Conservation (phyloP, 2,113 vertebrate species). For the Podocnemis expansa region DNA sequence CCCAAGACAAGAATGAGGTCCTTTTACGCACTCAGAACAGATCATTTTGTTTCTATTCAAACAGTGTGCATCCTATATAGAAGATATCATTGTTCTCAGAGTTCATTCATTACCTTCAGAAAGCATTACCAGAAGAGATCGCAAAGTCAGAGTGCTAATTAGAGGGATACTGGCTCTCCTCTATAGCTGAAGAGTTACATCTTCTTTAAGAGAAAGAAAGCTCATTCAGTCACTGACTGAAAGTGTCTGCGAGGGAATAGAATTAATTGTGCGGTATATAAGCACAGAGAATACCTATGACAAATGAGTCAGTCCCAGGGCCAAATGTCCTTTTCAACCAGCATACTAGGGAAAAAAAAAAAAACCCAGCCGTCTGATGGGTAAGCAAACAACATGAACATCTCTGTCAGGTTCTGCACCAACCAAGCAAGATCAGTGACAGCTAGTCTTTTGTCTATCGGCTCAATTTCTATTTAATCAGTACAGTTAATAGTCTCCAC, state of each 20-base stretch:
- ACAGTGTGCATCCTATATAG: slow-evolving; percentile 43
- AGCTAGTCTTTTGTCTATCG: background rate
- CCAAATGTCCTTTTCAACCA: slow-evolving; percentile 32
- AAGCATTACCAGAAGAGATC: slow-evolving; percentile 56
- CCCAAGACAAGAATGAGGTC: slow-evolving; percentile 33
- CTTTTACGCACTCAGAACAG: slow-evolving; percentile 6
- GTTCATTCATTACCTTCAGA: slow-evolving; percentile 70
- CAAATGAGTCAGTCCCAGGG: slow-evolving; percentile 19
- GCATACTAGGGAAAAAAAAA: background rate
- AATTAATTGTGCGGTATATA: slow-evolving; percentile 20
- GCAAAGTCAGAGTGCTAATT: slow-evolving; percentile 69
- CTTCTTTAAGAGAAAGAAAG: slow-evolving; percentile 38
- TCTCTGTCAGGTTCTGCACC: background rate
- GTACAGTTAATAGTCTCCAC: background rate
- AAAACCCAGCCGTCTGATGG: background rate
- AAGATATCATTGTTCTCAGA: slow-evolving; percentile 68
- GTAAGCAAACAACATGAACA: slow-evolving; percentile 10
- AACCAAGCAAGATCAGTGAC: background rate
- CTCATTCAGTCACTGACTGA: slow-evolving; percentile 29
- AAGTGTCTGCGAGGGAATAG: slow-evolving; percentile 28
- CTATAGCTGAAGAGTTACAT: slow-evolving; percentile 46
- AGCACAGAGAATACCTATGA: slow-evolving; percentile 37
- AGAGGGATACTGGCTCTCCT: slow-evolving; percentile 61
- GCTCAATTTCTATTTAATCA: background rate
- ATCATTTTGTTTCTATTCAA: slow-evolving; percentile 57